These are phyloP conservation scores for Thinocorus orbignyianus DNA, from an alignment of 2,113 vertebrate genomes.

Conservation along the genomic window DNA sequence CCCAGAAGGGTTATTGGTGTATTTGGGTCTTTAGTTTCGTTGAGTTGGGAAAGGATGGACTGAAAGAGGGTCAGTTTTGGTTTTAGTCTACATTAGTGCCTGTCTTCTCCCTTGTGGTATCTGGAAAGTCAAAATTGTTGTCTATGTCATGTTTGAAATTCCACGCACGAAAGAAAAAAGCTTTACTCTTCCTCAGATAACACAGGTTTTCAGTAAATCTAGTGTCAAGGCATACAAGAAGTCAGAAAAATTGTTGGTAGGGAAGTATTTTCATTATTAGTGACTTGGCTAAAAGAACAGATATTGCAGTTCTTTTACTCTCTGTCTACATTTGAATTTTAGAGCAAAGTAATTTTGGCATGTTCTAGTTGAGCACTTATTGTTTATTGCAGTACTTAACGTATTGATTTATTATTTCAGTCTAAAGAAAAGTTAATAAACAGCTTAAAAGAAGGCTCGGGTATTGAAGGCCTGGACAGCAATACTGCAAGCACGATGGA, in stretches of 20 bases:
- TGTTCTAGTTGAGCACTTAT: not conserved
- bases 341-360: not conserved
- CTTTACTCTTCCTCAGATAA: not conserved
- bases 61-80: not conserved
- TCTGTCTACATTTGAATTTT: not conserved
- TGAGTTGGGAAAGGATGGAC: not conserved
- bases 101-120: not conserved
- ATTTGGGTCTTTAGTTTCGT: not conserved
- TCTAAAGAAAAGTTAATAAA: constrained; percentile 99
- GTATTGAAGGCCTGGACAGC: constrained; percentile 88
- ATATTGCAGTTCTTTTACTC: not conserved
- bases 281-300: not conserved
- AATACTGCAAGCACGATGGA: constrained; percentile 81
- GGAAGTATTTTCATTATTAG: not conserved
- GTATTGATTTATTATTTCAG: constrained; percentile 65
- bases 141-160: not conserved
- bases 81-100: not conserved
- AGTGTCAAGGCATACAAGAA: not conserved
- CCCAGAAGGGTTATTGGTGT: not conserved
- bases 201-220: not conserved
- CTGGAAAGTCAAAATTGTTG: not conserved
- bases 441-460: constrained; percentile 97
- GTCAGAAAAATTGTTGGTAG: not conserved
- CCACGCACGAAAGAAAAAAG: not conserved
- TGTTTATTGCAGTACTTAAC: not conserved